phyloP scores from a whole-genome alignment of 2,888 invertebrate species.

The Ariolimax columbianus region DNA sequence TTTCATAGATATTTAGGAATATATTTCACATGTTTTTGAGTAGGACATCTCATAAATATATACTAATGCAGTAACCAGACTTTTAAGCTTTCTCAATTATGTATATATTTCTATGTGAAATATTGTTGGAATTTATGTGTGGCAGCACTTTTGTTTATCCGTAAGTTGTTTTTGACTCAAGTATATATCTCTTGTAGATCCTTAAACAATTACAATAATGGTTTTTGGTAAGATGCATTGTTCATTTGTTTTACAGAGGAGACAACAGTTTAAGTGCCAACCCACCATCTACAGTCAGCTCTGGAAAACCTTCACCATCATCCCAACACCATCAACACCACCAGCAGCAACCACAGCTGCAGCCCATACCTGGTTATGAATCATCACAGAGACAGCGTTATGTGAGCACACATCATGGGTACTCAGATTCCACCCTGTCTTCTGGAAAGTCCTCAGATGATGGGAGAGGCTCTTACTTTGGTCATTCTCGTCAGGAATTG shows the following conservation, averaged over 20 bases:
- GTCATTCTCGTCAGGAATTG: conserved; percentile 53
- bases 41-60: no score
- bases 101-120: no score
- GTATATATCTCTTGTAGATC: no score
- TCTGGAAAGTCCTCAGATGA: conserved; percentile 70
- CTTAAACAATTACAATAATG: no score
- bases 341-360: conserved; percentile 49
- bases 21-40: no score
- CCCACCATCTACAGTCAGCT: conserved; percentile 43
- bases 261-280: conserved; percentile 44
- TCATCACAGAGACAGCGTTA: conserved; percentile 55
- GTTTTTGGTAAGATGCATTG: neutral
- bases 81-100: no score
- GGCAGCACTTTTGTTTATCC: no score
- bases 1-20: no score
- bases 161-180: no score
- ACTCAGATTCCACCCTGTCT: conserved; percentile 67
- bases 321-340: conserved; percentile 36
- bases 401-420: conserved; percentile 57
- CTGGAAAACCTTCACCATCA: conserved; percentile 42
- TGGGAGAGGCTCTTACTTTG: conserved; percentile 58
- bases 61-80: no score
- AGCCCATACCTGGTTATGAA: conserved; percentile 56
- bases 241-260: conserved; percentile 37
- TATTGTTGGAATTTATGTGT: no score